Evolutionary conservation across 2,888 invertebrate species (phyloP), one percentile per base, ranked within the genome.

Genomic region (Drosophila dives): DNA sequence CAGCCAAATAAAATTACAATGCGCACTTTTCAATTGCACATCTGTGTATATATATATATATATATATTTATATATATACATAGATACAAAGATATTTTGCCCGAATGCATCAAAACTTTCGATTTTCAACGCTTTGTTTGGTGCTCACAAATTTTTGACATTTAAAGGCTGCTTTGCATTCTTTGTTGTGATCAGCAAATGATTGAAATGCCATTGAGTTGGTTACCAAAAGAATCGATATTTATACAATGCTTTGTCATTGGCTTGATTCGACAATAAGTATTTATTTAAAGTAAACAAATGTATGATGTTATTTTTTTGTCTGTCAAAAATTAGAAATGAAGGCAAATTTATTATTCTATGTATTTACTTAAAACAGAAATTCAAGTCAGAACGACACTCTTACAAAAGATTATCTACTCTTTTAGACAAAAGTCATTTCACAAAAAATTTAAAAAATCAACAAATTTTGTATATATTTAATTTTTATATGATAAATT

Each of bases 61-160:
- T 11, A 50, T 48, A 33, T 15, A 20, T 55, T n/a, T n/a, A n/a
- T n/a, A 12, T 4, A 29, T 11, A 29, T 26, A 36, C 17, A 38
- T 12, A 12, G 29, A 10, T 40, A 36, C 8, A 40, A 40, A 23
- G 42, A 17, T 17, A 26, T 20, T 7, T 12, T 20, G 33, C 12
- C 42, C 26, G 66, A 53, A 29, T 55, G 75, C 55, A 62, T 48
- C 34, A 45, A 11, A 64, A 89, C 83, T 84, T 84, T 84, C 83
- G 89, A 72, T 84, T 89, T 84, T 81, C 23, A 59, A 20, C 40
- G 48, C 64, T 74, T 64, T 78, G 56, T 50, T 38, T 65, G 63
- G 51, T 49, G 71, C 59, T 80, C 77, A 83, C 69, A 89, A 70
- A 89, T 89, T 70, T 60, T 79, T 89, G 74, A 84, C 87, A 84